phyloP scores from a whole-genome alignment of 2,113 vertebrate genomes.

The Alaudala cheleensis region DNA sequence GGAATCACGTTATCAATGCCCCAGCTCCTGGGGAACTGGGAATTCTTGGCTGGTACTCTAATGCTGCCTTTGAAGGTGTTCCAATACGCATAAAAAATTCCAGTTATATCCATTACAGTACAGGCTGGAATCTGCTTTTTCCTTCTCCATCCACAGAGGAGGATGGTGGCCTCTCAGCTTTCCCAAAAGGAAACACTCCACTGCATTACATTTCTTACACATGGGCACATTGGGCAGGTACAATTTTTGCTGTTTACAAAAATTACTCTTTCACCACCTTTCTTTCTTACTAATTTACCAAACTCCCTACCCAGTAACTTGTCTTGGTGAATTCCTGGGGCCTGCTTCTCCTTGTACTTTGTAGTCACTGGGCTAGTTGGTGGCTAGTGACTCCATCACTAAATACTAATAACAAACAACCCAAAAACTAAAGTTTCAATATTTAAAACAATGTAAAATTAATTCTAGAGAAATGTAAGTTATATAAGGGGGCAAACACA shows the following conservation, averaged over 20 bases:
- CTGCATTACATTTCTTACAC: neutral
- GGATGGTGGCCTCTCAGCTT: neutral
- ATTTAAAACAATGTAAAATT: neutral
- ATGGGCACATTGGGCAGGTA: accelerated
- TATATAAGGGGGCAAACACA: accelerated
- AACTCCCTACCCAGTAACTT: neutral
- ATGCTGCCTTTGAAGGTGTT: neutral
- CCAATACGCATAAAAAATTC: neutral
- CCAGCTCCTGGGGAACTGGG: accelerated
- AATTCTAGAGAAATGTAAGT: neutral
- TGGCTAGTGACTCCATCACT: neutral
- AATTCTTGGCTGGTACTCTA: neutral
- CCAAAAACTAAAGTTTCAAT: neutral
- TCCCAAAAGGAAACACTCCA: neutral
- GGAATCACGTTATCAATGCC: accelerated
- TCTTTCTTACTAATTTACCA: neutral
- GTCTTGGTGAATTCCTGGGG: neutral
- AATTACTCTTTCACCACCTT: neutral
- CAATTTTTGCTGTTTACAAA: neutral
- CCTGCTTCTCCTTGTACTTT: neutral
- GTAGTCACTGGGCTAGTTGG: neutral
- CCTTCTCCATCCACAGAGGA: neutral
- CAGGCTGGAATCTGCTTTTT: neutral
- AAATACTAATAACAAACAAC: neutral
- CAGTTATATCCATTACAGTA: too few species aligned